Base-by-base conservation (phyloP, 2,113 vertebrate genomes). In the Phoenicopterus ruber region DNA sequence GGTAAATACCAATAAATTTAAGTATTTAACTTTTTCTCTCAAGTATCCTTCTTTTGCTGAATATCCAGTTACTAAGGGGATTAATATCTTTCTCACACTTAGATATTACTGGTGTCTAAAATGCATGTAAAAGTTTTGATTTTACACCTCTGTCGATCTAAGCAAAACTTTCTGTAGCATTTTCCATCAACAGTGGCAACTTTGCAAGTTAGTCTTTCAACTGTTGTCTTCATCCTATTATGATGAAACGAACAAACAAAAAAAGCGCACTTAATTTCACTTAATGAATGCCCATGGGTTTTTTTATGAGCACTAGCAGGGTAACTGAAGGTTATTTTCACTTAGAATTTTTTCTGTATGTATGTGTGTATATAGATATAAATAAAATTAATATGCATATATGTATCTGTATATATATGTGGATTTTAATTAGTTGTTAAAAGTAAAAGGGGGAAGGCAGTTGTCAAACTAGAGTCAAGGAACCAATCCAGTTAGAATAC, bases 241-340 rank as follows among this genome's bases (percentile, higher is more conserved):
- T 25, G 18, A 17, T 70, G 55, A 14, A 2, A 25, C 11, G 76
- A 47, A 40, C 44, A 36, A 8, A 32, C 10, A 11, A 34, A 55
- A 34, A n/a, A 2, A 21, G 5, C 9, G 8, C 62, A 61, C 31
- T 92, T 74, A 80, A 49, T 77, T 76, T 84, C 32, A 46, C 11
- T 65, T 69, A 65, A 65, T 0, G 1, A 83, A 52, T 89, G 24
- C 4, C 31, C 25, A 13, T 0, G 1, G 2, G 2, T 0, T 58
- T 66, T 62, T 78, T 61, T 32, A 54, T 42, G 44, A 82, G 29
- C 11, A 19, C 10, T 78, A 36, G 3, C 6, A 47, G 26, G 2
- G 10, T 49, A 50, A 38, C 19, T 63, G 38, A 70, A 73, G 8
- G 7, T 65, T 84, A 47, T 47, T 73, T 67, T 87, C 28, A 50